Evolutionary conservation across 1,140 invertebrate genomes (phyloP), one percentile per base, ranked within the genome.

Genomic region (Nebria ingens): DNA sequence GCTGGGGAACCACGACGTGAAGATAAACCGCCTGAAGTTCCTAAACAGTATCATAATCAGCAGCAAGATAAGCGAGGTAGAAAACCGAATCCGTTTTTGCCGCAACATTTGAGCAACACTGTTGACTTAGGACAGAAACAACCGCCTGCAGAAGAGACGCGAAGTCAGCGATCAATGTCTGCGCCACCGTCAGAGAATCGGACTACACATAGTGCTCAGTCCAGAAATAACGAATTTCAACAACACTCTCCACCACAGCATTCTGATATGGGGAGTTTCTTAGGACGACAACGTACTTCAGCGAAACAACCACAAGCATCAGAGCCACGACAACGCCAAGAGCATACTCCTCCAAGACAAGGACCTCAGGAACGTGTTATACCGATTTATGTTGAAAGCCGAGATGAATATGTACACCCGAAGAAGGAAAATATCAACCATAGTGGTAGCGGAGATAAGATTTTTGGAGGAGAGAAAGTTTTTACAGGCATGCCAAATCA

Each of bases 301-400:
- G 65, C 65, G 68, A 64, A 61, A 64, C 9, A 67, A 51, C 55
- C 68, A 53, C 64, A 65, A 17, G 64, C 40, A 51, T 61, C 21
- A 51, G 68, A 72, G 1, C 64, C 61, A 15, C 69, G 71, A 19
- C 66, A 68, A 49, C 50, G 67, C 59, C 54, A 51, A 4, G 6
- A 4, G 9, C 19, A 49, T 49, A 13, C 61, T 25, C 12, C 19
- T 6, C 13, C 63, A 62, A n/a, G n/a, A 59, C 61, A 64, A 19
- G 63, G 68, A 11, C 65, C 73, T 21, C 77, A 75, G 42, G 83
- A 91, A 13, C 77, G 89, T 60, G 86, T 89, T 64, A 92, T 93
- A 68, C 89, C 89, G 1, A 93, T 93, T 38, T 87, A 89, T 60
- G 86, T 92, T 0, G 89, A 93, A 70, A 87, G 88, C 19, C 72